A percentile compares a stretch with the other conserved stretches of the same genome.
These are phyloP conservation scores for Piliocolobus tephrosceles DNA, from an alignment of 2,113 vertebrate species.

Conservation along the genomic window DNA sequence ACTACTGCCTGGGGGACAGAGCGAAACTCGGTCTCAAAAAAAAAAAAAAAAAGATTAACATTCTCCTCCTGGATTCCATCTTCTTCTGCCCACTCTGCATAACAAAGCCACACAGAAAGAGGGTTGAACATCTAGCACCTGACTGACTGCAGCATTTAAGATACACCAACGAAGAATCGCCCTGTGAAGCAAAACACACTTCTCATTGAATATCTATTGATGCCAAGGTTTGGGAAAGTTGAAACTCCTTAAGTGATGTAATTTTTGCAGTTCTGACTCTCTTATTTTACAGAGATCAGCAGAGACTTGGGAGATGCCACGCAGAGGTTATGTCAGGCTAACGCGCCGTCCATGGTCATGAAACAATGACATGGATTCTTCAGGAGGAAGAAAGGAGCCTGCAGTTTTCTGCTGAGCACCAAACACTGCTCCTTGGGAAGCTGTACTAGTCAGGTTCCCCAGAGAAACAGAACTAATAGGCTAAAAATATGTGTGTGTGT, in stretches of 20 bases:
- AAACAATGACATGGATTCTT: not conserved
- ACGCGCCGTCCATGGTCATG: not conserved
- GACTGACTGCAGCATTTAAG: not conserved
- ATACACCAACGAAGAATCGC: not conserved
- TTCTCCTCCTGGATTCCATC: not conserved
- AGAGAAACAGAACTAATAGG: not conserved
- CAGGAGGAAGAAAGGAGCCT: not conserved
- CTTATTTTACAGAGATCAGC: not conserved
- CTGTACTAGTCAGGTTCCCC: not conserved
- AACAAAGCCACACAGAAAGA: not conserved
- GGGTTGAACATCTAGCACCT: not conserved
- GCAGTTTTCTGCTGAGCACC: not conserved
- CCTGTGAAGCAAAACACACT: not conserved
- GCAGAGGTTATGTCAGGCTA: not conserved
- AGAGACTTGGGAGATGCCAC: not conserved
- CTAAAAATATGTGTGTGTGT: not conserved
- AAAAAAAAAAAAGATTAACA: too few relatives aligned
- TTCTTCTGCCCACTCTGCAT: not conserved
- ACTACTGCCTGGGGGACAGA: too few relatives aligned
- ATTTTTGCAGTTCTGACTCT: not conserved
- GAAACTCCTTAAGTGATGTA: not conserved
- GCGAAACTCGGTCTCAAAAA: too few relatives aligned
- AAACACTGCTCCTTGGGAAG: not conserved
- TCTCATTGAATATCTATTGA: not conserved
- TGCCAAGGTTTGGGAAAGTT: not conserved